Conservation (phyloP, 2,113 vertebrate genomes). For the Harpagus bidentatus region DNA sequence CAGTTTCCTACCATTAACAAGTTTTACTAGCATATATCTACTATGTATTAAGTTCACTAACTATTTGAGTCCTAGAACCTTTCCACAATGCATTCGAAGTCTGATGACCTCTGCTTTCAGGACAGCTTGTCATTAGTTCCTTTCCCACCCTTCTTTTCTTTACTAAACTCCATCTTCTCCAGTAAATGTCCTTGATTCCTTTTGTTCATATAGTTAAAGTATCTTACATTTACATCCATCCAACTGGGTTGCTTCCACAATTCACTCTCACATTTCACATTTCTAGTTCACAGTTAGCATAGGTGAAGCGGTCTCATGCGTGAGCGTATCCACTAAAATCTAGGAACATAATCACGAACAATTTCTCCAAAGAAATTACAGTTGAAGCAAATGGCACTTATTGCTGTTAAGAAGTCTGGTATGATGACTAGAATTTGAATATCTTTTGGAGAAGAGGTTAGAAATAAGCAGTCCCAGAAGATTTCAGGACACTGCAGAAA, state of each 20-base stretch:
- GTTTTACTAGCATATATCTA: neutral
- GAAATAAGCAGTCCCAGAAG: neutral
- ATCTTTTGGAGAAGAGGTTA: neutral
- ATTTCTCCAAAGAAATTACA: neutral
- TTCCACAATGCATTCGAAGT: neutral
- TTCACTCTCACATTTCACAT: neutral
- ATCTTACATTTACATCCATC: neutral
- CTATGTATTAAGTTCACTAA: neutral
- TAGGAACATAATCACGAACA: neutral
- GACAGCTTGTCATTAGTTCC: neutral
- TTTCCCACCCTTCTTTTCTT: neutral
- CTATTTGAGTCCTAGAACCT: neutral
- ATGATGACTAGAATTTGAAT: neutral
- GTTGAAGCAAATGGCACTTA: neutral
- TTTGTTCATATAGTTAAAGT: neutral
- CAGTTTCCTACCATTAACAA: neutral
- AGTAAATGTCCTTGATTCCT: neutral
- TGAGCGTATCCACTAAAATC: neutral
- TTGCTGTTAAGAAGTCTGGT: neutral
- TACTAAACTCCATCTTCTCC: neutral
- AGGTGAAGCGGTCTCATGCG: accelerated
- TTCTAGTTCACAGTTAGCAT: neutral
- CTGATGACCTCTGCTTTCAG: neutral
- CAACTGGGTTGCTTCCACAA: neutral
- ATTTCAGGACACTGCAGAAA: neutral